Evolutionary conservation across 2,113 vertebrate genomes (phyloP).

Genomic region (pig (Sus scrofa)): DNA sequence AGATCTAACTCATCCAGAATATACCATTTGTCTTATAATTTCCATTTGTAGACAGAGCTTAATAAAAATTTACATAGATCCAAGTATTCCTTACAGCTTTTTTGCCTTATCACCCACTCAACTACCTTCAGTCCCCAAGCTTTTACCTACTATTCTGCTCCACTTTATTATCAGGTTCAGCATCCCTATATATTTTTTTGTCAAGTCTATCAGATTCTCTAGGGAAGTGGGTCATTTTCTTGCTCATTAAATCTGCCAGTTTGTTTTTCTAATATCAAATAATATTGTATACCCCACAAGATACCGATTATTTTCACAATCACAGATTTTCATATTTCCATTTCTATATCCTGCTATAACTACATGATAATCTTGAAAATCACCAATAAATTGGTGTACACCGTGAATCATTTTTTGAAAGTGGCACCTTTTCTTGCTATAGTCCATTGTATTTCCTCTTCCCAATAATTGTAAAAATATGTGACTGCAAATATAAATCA

Average conservation of each 20-base stretch:
- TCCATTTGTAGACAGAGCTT: not conserved
- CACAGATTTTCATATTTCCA: not conserved
- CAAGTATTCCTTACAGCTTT: not conserved
- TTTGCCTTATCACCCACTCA: not conserved
- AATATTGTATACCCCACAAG: not conserved
- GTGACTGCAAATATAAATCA: not conserved
- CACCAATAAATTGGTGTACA: not conserved
- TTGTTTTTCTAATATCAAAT: not conserved
- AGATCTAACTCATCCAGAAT: not conserved
- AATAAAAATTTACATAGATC: not conserved
- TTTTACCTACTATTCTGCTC: not conserved
- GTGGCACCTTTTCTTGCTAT: not conserved
- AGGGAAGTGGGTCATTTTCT: not conserved
- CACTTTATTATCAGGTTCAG: not conserved
- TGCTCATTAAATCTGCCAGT: not conserved
- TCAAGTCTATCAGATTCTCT: not conserved
- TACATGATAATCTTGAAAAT: not conserved
- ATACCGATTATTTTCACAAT: not conserved
- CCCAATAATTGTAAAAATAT: not conserved
- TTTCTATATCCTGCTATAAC: not conserved
- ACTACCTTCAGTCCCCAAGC: fast-evolving
- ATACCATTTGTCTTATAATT: not conserved
- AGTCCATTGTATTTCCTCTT: not conserved
- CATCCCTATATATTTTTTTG: not conserved
- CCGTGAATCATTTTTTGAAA: not conserved